Conservation (phyloP, 30 jellyfish, hydroid and myxozoan species). For the Catostylus mosaicus region DNA sequence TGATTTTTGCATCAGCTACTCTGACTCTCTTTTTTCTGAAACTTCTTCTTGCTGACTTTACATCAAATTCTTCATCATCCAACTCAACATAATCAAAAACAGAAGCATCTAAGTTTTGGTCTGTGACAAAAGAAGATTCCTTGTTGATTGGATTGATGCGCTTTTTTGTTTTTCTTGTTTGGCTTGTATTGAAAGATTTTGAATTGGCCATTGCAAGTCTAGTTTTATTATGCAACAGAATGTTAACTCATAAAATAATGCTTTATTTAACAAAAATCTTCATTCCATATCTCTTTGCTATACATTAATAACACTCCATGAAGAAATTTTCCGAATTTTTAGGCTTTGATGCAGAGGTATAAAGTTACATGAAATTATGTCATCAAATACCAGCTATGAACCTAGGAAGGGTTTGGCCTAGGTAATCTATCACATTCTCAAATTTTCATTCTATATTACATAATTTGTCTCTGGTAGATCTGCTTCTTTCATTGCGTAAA, state of each 20-base stretch:
- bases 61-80: constrained; percentile 61
- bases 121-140: background rate
- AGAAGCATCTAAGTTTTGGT: background rate
- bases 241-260: no score
- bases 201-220: background rate
- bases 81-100: constrained; percentile 34
- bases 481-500: no score
- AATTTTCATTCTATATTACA: no score
- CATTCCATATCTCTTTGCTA: no score
- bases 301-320: no score
- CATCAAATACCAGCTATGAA: no score
- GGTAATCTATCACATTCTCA: no score
- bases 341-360: no score
- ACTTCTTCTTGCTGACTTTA: constrained; percentile 3
- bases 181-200: background rate
- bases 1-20: background rate
- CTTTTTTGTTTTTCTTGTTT: background rate
- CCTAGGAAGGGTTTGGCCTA: no score
- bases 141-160: background rate
- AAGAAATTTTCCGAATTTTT: no score
- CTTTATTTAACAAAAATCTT: background rate
- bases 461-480: no score
- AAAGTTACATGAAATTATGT: no score
- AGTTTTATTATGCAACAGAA: background rate
- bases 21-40: constrained; percentile 24